phyloP scores from a whole-genome alignment of 2,888 invertebrate species.

The Drosophila infuscata region DNA sequence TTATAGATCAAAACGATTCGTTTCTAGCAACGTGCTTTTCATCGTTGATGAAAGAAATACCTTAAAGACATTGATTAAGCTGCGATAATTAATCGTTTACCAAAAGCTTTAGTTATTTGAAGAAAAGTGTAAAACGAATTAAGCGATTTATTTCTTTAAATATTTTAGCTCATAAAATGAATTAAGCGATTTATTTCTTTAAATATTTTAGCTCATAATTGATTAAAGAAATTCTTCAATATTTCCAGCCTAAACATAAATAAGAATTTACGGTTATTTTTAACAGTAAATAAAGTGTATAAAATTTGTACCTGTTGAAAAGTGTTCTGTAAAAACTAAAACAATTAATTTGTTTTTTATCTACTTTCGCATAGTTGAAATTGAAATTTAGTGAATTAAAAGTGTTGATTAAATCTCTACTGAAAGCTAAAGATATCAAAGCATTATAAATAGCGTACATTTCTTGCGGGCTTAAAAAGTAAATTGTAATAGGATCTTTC shows the following conservation, averaged over 20 bases:
- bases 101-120: not conserved
- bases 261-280: not conserved
- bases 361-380: not conserved
- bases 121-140: no score
- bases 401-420: not conserved
- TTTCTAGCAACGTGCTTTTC: not conserved
- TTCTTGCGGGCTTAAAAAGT: not conserved
- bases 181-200: no score
- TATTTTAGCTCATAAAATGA: no score
- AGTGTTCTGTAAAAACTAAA: not conserved
- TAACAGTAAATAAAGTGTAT: not conserved
- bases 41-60: not conserved
- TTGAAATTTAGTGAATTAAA: no score
- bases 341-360: not conserved
- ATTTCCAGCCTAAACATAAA: no score
- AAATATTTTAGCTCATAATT: no score
- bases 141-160: no score
- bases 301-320: not conserved
- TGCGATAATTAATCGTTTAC: not conserved
- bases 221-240: no score
- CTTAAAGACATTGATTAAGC: not conserved
- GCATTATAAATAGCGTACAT: not conserved
- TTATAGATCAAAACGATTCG: not conserved
- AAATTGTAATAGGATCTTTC: not conserved
- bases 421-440: not conserved